These are phyloP conservation scores for Eucriotettix oculatus DNA, from an alignment of 2,888 invertebrate genomes.

Conservation along the genomic window DNA sequence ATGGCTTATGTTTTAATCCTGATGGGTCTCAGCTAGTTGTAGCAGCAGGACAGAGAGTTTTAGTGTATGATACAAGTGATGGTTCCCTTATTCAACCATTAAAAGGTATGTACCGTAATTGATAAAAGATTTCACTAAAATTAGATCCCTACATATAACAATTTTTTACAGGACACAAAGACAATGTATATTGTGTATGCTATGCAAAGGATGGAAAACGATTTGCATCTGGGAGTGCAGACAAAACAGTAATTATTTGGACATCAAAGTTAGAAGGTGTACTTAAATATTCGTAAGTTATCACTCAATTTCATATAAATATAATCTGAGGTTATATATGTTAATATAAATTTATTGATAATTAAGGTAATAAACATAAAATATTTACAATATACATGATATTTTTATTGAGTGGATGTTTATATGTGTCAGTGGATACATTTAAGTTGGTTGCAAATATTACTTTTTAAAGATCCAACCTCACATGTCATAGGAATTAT, in stretches of 20 bases:
- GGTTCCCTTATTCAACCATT: constrained; percentile 81
- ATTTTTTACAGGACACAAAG: constrained; percentile 57
- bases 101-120: constrained; percentile 39
- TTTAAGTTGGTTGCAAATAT: no score
- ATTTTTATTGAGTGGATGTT: no score
- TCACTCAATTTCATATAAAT: no score
- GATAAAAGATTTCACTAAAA: no score
- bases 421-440: no score
- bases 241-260: constrained; percentile 97
- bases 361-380: no score
- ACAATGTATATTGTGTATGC: constrained; percentile 77
- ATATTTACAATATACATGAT: no score
- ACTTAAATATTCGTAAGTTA: constrained; percentile 79
- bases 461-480: no score
- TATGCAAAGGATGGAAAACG: constrained; percentile 89
- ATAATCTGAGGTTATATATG: no score
- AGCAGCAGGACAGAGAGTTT: constrained; percentile 84
- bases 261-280: constrained; percentile 88
- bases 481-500: no score
- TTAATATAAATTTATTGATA: no score
- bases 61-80: constrained; percentile 85
- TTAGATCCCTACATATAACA: background rate
- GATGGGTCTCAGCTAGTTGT: constrained; percentile 88
- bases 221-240: constrained; percentile 93
- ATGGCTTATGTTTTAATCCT: constrained; percentile 88